Base-by-base conservation (phyloP, 2,797 vertebrate species). In the Perdix hodgsoniae region DNA sequence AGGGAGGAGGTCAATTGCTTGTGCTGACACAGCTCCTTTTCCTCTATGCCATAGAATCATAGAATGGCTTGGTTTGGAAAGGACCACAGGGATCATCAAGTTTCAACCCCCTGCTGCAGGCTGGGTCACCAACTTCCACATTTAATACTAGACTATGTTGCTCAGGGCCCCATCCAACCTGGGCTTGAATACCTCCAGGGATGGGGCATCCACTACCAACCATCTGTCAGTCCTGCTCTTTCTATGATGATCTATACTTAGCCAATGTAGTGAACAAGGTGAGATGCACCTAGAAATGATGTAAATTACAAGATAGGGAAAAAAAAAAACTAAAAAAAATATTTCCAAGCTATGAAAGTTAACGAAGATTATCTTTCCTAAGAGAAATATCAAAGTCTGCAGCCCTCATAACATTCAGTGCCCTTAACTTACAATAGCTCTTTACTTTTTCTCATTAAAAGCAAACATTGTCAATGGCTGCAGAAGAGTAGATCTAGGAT, bases 191-290 rank as follows among this genome's bases (percentile, higher is more conserved):
- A 49, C 23, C 47, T 49, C 47, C 47, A 49, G 47, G 47, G 23
- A 26, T 21, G 13, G 47, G 47, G 47, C 47, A 14, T 26, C 47
- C 23, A 49, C 47, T 24, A 13, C 22, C 23, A 49, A 26, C 23
- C 23, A 27, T 37, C 10, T 72, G 3, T 33, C 27, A 67, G 35
- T 50, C 31, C 27, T 67, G 15, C 18, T 66, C 49, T 79, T 16
- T 9, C 14, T 42, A 15, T 24, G 26, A 9, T 35, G 33, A 64
- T 9, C 18, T 64, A 29, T 82, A 24, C 0, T 0, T 16, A 80
- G 40, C 2, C 11, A 12, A 29, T 23, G 15, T 8, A 8, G 31
- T 40, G 14, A 71, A 44, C 7, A 8, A 54, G 10, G 8, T 23
- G 16, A 14, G 7, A 54, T 31, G 26, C 27, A 52, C 16, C 56